Evolutionary conservation across 2,113 vertebrate genomes (phyloP).

Genomic region (Zosterops pallidus): DNA sequence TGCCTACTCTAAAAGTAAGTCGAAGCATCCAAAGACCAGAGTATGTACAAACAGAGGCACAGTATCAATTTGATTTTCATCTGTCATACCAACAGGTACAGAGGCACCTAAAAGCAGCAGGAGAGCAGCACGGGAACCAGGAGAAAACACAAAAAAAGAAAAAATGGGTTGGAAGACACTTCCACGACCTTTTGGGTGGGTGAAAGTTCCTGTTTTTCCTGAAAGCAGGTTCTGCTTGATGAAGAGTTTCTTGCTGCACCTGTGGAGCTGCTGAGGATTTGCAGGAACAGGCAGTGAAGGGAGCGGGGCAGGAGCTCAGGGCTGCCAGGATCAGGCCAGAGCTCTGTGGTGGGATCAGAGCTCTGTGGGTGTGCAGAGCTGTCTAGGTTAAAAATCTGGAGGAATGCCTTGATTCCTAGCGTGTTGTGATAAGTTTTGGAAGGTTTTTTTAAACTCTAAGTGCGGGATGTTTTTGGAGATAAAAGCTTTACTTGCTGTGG

Average conservation of each 20-base stretch:
- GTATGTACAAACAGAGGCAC: background rate
- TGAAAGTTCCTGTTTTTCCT: background rate
- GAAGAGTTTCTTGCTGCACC: background rate
- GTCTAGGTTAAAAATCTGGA: background rate
- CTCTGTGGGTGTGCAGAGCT: background rate
- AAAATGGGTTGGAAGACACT: background rate
- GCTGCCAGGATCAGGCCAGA: accelerated
- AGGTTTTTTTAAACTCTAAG: background rate
- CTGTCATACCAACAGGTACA: background rate
- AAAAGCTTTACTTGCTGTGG: background rate
- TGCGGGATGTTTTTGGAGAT: background rate
- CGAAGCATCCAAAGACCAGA: background rate
- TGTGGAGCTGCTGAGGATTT: background rate
- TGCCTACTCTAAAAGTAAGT: background rate
- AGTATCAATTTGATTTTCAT: background rate
- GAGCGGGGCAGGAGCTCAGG: background rate
- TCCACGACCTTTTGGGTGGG: accelerated
- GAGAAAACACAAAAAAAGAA: background rate
- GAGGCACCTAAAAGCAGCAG: background rate
- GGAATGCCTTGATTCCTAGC: background rate
- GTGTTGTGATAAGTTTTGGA: background rate
- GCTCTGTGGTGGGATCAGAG: background rate
- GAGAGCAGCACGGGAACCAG: background rate
- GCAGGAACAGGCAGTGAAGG: background rate
- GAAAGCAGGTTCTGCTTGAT: background rate